Conservation (phyloP, 2,888 invertebrate species). For the Harpagoxenus sublaevis region DNA sequence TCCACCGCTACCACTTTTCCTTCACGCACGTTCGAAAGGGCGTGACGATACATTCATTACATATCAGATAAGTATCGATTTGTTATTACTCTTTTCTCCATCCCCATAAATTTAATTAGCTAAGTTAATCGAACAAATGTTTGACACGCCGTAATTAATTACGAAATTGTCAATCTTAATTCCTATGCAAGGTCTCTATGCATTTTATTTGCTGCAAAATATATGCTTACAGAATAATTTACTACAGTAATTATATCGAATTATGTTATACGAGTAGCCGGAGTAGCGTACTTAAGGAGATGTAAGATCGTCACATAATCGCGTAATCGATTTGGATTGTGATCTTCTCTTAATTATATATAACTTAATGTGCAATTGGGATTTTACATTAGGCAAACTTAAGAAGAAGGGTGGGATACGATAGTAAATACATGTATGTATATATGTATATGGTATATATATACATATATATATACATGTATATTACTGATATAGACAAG, state of each 20-base stretch:
- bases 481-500: conserved; percentile 46
- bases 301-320: background rate
- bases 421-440: conserved; percentile 38
- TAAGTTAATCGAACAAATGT: background rate
- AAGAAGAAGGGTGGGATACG: conserved; percentile 12
- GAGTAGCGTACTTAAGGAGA: background rate
- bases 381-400: conserved; percentile 44
- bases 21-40: conserved; percentile 25
- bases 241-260: background rate
- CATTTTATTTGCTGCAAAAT: background rate
- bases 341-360: conserved; percentile 1
- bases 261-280: background rate
- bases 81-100: background rate
- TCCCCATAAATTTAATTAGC: background rate
- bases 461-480: conserved; percentile 30
- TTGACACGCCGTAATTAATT: background rate
- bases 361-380: conserved; percentile 32
- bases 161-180: conserved; percentile 7
- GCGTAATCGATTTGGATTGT: background rate
- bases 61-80: background rate
- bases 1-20: conserved; percentile 62
- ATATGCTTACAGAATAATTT: background rate
- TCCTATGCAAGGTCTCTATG: background rate
- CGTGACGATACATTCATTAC: background rate
- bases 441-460: conserved; percentile 26